phyloP scores from a whole-genome alignment of 2,888 invertebrate species.

The Dione vanillae region DNA sequence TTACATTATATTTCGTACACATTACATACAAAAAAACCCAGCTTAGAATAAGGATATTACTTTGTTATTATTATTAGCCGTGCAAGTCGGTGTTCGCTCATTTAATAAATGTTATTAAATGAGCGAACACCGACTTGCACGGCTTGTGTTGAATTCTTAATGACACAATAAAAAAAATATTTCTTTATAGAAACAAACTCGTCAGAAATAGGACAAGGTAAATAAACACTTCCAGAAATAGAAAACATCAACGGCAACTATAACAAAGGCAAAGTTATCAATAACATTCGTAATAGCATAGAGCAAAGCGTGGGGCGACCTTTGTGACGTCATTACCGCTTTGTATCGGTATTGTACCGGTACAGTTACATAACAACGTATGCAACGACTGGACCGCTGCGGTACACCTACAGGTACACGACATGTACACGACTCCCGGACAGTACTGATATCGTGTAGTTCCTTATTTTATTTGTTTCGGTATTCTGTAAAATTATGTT shows the following conservation, averaged over 20 bases:
- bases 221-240: background rate
- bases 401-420: background rate
- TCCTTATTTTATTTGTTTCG: too few relatives aligned
- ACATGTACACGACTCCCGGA: too few relatives aligned
- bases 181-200: background rate
- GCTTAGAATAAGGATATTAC: too few relatives aligned
- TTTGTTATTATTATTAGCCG: too few relatives aligned
- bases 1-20: too few relatives aligned
- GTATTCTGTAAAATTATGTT: too few relatives aligned
- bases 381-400: background rate
- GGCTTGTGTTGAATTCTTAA: too few relatives aligned
- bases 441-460: too few relatives aligned
- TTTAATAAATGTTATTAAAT: too few relatives aligned
- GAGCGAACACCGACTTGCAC: too few relatives aligned
- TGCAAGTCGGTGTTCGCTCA: too few relatives aligned
- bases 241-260: background rate
- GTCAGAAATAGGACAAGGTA: background rate
- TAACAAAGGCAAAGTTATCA: background rate
- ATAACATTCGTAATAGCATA: slow-evolving; percentile 5
- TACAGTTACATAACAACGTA: background rate
- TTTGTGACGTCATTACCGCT: slow-evolving; percentile 1
- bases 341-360: slow-evolving; percentile 13
- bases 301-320: background rate
- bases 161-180: too few relatives aligned
- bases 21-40: background rate